phyloP scores from a whole-genome alignment of 2,113 vertebrate species.

The Lonchura striata region DNA sequence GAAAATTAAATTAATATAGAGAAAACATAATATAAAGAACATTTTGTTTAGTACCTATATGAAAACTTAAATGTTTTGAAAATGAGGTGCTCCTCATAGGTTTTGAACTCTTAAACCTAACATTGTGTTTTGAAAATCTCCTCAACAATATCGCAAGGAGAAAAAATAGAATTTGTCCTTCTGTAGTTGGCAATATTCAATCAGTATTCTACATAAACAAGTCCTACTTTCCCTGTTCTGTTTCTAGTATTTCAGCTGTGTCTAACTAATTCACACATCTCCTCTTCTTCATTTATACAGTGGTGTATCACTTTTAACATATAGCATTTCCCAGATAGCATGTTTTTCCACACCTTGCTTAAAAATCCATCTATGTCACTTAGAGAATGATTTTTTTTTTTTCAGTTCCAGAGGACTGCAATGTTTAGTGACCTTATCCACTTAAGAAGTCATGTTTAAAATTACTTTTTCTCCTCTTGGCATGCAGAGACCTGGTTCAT shows the following conservation, averaged over 20 bases:
- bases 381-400: neutral
- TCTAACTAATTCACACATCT: neutral
- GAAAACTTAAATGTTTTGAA: neutral
- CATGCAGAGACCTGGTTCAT: neutral
- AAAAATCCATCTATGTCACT: neutral
- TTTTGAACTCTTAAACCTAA: neutral
- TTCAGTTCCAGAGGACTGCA: neutral
- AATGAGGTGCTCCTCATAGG: neutral
- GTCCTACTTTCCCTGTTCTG: neutral
- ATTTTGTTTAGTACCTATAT: neutral
- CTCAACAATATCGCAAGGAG: neutral
- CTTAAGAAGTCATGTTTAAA: constrained; percentile 7
- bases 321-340: neutral
- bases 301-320: neutral
- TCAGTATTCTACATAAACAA: neutral
- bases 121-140: neutral
- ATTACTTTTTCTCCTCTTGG: constrained; percentile 3
- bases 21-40: neutral
- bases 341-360: neutral
- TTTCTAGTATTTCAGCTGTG: neutral
- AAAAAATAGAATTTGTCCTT: neutral
- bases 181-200: neutral
- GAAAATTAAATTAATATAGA: neutral
- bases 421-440: constrained; percentile 1
- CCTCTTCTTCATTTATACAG: neutral